Percentiles rank a stretch among this genome's conserved stretches.
phyloP scores from a whole-genome alignment of 2,797 vertebrate species.

The Manis javanica region DNA sequence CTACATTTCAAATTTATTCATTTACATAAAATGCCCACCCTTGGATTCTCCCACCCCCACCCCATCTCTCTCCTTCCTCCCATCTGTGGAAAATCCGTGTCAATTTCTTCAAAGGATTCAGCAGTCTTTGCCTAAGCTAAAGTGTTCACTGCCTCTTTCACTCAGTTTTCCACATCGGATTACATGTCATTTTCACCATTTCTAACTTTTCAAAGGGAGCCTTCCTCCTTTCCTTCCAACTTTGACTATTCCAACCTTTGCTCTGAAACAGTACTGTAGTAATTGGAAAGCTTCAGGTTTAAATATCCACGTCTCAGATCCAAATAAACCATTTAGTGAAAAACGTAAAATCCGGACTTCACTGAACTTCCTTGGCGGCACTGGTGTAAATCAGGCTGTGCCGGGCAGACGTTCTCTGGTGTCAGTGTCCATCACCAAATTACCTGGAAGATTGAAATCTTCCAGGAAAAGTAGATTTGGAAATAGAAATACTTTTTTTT shows the following conservation, averaged over 20 bases:
- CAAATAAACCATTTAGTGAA: not conserved
- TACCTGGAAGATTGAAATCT: conserved; percentile 58
- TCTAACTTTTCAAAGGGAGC: conserved; percentile 77
- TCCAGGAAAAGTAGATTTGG: conserved; percentile 60
- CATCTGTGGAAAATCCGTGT: conserved; percentile 81
- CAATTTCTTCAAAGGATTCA: conserved; percentile 84
- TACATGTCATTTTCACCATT: conserved; percentile 77
- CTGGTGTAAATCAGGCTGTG: not conserved
- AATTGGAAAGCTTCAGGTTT: conserved; percentile 51
- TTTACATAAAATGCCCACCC: conserved; percentile 89
- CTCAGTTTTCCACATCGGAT: conserved; percentile 77
- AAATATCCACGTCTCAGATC: not conserved
- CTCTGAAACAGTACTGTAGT: conserved; percentile 40
- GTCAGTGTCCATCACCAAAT: conserved; percentile 42
- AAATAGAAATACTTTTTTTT: conserved; percentile 59
- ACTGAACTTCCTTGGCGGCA: not conserved
- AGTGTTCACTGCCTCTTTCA: conserved; percentile 69
- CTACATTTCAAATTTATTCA: conserved; percentile 87
- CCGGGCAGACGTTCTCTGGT: not conserved
- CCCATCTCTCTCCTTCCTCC: conserved; percentile 68
- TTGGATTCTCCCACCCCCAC: conserved; percentile 74
- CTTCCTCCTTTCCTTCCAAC: not conserved
- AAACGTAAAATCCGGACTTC: not conserved
- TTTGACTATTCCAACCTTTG: not conserved
- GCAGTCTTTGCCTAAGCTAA: conserved; percentile 72